phyloP scores from a whole-genome alignment of 30 jellyfish, hydroid and myxozoan species.

The Cassiopea xamachana region DNA sequence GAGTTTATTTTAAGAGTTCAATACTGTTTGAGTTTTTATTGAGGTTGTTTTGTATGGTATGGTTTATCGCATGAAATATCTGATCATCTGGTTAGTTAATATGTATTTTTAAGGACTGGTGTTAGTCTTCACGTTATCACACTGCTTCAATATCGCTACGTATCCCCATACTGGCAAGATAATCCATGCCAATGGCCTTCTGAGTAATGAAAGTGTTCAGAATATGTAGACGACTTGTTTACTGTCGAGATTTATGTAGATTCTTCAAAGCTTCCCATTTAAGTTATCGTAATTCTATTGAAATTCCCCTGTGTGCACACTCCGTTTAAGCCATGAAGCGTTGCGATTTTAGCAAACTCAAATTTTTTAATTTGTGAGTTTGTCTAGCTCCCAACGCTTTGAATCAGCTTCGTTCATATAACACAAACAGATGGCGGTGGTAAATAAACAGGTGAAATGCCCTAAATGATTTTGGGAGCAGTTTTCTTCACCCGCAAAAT shows the following conservation, averaged over 20 bases:
- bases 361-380: slow-evolving; percentile 1
- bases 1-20: too few species aligned
- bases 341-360: slow-evolving; percentile 10
- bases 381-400: neutral
- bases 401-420: neutral
- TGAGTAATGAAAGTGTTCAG: neutral
- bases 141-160: too few species aligned
- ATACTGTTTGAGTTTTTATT: too few species aligned
- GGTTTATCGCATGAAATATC: too few species aligned
- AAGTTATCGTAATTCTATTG: slow-evolving; percentile 10
- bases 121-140: too few species aligned
- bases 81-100: too few species aligned
- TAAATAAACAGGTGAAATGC: slow-evolving; percentile 50
- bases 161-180: too few species aligned
- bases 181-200: neutral
- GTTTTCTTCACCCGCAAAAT: neutral
- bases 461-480: neutral
- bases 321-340: slow-evolving; percentile 9
- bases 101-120: too few species aligned
- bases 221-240: slow-evolving; percentile 12
- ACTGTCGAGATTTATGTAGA: neutral
- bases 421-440: slow-evolving; percentile 41
- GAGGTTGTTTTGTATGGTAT: too few species aligned
- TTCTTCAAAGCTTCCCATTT: neutral
- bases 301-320: neutral